A percentile compares a stretch with the other conserved stretches of the same genome.
phyloP scores from a whole-genome alignment of 2,113 vertebrate species.

The Laticauda colubrina region DNA sequence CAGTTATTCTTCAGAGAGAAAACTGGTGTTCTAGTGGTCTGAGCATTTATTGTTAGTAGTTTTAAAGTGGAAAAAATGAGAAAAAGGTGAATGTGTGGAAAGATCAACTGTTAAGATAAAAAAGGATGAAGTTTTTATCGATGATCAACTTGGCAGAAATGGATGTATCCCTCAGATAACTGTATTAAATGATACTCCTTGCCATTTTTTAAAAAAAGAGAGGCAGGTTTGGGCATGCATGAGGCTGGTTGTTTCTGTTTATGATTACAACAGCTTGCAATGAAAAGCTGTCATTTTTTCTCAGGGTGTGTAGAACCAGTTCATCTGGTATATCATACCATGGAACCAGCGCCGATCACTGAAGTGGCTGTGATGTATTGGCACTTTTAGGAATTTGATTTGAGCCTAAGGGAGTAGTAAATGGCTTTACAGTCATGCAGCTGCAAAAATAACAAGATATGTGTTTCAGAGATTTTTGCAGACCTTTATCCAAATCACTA shows the following conservation, averaged over 20 bases:
- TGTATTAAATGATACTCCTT: slow-evolving; percentile 26
- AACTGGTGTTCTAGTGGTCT: slow-evolving; percentile 67
- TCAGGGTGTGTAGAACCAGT: slow-evolving; percentile 76
- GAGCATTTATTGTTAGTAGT: slow-evolving; percentile 45
- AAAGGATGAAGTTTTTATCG: background rate
- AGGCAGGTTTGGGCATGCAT: slow-evolving; percentile 67
- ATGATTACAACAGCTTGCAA: slow-evolving; percentile 50
- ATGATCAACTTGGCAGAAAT: background rate
- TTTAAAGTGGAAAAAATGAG: background rate
- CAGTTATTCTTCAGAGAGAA: slow-evolving; percentile 54
- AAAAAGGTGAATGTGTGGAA: background rate
- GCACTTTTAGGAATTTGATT: slow-evolving; percentile 24
- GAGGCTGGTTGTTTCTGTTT: slow-evolving; percentile 59
- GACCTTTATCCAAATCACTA: background rate
- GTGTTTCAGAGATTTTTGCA: background rate
- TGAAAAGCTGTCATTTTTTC: slow-evolving; percentile 69
- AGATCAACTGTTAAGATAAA: background rate
- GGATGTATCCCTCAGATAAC: slow-evolving; percentile 14
- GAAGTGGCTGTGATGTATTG: slow-evolving; percentile 21
- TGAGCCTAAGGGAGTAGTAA: slow-evolving; percentile 40
- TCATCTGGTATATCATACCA: slow-evolving; percentile 57
- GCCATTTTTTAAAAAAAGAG: background rate
- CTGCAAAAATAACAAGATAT: background rate
- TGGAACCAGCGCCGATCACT: slow-evolving; percentile 24
- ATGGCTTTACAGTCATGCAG: slow-evolving; percentile 11